These are phyloP conservation scores for Thumatha senex DNA, from an alignment of 2,888 invertebrate genomes.

Conservation along the genomic window DNA sequence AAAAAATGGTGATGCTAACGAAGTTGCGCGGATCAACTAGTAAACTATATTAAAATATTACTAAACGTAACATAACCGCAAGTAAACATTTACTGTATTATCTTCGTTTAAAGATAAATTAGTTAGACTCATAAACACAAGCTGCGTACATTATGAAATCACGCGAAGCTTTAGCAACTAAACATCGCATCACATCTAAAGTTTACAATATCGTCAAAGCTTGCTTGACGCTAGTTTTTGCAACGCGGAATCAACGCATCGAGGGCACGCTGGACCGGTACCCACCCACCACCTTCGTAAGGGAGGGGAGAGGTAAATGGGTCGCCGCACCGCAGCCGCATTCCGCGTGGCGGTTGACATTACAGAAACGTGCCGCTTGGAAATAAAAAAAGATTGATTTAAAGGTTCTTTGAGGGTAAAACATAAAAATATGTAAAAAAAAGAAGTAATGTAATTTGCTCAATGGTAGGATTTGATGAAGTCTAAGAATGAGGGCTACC, in stretches of 20 bases:
- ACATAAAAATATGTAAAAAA: no score
- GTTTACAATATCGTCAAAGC: constrained; percentile 31
- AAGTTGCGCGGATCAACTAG: no score
- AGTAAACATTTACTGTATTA: no score
- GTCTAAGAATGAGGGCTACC: no score
- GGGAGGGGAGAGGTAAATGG: constrained; percentile 60
- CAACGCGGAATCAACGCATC: constrained; percentile 69
- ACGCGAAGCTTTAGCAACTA: not conserved
- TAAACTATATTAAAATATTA: no score
- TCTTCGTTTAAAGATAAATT: not conserved
- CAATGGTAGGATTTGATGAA: not conserved
- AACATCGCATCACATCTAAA: constrained; percentile 10
- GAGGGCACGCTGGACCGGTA: constrained; percentile 74
- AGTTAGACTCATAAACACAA: not conserved
- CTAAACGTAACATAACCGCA: no score
- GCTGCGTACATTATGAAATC: not conserved
- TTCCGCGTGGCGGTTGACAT: constrained; percentile 68
- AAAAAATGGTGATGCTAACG: no score
- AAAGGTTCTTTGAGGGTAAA: constrained; percentile 15
- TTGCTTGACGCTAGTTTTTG: constrained; percentile 47
- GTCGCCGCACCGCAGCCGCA: constrained; percentile 67
- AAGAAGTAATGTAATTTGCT: not conserved
- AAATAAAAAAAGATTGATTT: constrained; percentile 20
- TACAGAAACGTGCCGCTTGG: constrained; percentile 47
- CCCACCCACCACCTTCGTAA: constrained; percentile 48